phyloP scores from a whole-genome alignment of 2,888 invertebrate species.

The Macrosiphum euphorbiae region DNA sequence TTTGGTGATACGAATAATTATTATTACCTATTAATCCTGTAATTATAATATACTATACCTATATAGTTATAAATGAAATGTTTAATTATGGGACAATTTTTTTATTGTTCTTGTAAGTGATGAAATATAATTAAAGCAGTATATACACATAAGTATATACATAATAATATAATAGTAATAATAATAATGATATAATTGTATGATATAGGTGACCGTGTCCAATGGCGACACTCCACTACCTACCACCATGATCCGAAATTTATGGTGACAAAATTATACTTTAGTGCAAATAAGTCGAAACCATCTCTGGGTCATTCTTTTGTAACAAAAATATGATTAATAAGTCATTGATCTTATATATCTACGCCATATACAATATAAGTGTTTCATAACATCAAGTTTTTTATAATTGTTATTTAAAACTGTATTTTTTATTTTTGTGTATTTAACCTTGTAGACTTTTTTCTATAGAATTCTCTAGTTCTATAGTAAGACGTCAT shows the following conservation, averaged over 20 bases:
- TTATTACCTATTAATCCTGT: neutral
- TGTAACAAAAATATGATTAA: neutral
- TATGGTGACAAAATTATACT: conserved; percentile 7
- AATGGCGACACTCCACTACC: neutral
- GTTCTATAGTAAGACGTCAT: neutral
- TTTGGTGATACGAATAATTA: neutral
- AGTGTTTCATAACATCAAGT: neutral
- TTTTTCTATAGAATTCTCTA: neutral
- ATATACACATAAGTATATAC: neutral
- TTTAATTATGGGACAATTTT: neutral
- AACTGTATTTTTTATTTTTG: neutral
- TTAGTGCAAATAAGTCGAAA: neutral
- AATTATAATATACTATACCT: neutral
- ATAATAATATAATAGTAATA: neutral
- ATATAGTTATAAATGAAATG: neutral
- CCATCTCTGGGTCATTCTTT: neutral
- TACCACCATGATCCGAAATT: neutral
- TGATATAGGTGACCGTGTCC: neutral
- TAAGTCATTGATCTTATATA: neutral
- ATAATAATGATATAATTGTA: neutral
- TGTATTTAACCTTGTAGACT: neutral
- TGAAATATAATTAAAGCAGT: neutral
- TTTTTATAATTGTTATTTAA: neutral
- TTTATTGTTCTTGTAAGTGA: neutral
- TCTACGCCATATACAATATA: neutral